Conservation (phyloP, 2,113 vertebrate genomes). For the Pachypanchax playfairii region DNA sequence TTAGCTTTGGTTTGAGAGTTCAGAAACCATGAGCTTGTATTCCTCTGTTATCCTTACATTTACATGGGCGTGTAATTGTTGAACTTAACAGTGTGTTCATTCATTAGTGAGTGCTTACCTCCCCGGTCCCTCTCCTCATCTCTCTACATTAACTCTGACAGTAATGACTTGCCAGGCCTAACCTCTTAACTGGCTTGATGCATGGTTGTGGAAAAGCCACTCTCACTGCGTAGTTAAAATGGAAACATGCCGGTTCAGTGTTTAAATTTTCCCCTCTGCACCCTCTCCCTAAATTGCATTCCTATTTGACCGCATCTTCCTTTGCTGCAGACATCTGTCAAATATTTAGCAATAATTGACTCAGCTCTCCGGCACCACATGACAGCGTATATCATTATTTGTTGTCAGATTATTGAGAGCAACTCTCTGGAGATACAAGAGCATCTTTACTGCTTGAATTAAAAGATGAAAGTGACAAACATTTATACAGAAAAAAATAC, state of each 20-base stretch:
- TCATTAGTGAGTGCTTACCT: conserved; percentile 73
- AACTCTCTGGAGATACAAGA: background rate
- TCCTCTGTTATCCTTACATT: conserved; percentile 75
- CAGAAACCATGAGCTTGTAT: conserved; percentile 50
- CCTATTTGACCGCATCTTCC: conserved; percentile 16
- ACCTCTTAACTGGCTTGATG: conserved; percentile 76
- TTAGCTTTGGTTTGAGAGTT: conserved; percentile 32
- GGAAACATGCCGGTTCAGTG: conserved; percentile 67
- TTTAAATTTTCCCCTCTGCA: conserved; percentile 19
- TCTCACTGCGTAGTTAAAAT: conserved; percentile 64
- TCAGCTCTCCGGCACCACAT: conserved; percentile 18
- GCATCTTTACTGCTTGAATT: background rate
- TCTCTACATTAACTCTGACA: conserved; percentile 80
- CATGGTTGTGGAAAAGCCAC: conserved; percentile 70
- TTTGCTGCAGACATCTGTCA: conserved; percentile 32
- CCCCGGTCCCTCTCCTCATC: conserved; percentile 71
- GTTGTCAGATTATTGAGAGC: background rate
- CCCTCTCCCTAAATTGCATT: conserved; percentile 21
- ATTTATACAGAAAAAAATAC: background rate
- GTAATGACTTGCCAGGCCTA: conserved; percentile 73
- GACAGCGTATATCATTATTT: background rate
- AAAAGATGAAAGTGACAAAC: background rate
- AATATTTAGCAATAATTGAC: conserved; percentile 25
- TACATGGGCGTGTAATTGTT: conserved; percentile 76
- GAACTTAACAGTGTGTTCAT: conserved; percentile 74